A percentile compares a stretch with the other conserved stretches of the same genome.
Evolutionary conservation across 2,113 vertebrate species (phyloP).

Genomic region (Fulica atra): DNA sequence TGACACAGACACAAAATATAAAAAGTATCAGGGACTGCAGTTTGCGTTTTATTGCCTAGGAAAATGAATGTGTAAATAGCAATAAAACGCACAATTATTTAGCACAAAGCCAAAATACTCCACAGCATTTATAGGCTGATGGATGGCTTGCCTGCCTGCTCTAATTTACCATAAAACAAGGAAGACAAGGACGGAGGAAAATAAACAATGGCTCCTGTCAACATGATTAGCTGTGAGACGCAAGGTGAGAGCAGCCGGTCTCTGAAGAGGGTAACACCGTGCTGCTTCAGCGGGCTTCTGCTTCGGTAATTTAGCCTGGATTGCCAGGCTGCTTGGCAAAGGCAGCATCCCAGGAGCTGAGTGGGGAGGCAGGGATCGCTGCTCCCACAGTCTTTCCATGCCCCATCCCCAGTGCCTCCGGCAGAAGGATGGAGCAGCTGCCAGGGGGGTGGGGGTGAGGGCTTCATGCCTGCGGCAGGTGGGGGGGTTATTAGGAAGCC

Average conservation of each 20-base stretch:
- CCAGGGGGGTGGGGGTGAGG: background rate
- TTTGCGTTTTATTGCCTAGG: constrained; percentile 42
- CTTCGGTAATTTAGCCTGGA: background rate
- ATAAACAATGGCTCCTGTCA: constrained; percentile 50
- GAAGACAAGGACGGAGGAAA: constrained; percentile 29
- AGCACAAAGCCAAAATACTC: constrained; percentile 44
- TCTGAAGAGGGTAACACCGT: background rate
- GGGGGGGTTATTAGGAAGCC: background rate
- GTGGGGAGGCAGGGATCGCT: background rate
- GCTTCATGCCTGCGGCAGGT: background rate
- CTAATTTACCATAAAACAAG: constrained; percentile 59
- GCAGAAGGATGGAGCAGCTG: background rate
- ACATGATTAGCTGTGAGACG: background rate
- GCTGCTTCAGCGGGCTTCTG: background rate
- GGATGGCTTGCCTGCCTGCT: constrained; percentile 40
- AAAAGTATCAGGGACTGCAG: constrained; percentile 3
- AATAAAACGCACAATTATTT: constrained; percentile 67
- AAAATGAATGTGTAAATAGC: constrained; percentile 59
- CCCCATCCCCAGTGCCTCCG: accelerated
- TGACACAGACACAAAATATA: background rate
- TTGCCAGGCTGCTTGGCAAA: background rate
- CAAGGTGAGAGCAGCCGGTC: constrained; percentile 19
- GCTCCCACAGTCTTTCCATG: background rate
- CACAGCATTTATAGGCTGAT: background rate
- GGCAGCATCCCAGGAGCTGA: accelerated